phyloP scores from a whole-genome alignment of 2,797 vertebrate genomes.

The Pseudochirops cupreus region DNA sequence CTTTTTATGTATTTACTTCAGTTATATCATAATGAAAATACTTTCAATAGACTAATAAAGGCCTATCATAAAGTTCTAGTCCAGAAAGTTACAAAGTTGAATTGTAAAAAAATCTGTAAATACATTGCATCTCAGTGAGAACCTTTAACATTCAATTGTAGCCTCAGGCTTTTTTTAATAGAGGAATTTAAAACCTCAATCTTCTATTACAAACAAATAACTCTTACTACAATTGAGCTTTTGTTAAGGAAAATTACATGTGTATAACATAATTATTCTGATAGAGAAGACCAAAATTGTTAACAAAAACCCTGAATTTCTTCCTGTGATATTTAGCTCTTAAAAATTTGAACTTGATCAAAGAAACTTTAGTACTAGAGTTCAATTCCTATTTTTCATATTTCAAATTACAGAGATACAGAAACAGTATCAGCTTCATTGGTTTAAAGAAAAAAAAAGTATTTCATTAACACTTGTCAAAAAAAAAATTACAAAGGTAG shows the following conservation, averaged over 20 bases:
- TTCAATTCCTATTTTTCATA: neutral
- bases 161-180: slow-evolving; percentile 66
- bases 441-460: slow-evolving; percentile 29
- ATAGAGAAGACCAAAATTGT: slow-evolving; percentile 61
- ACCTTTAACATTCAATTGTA: slow-evolving; percentile 63
- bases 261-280: slow-evolving; percentile 70
- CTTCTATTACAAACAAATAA: slow-evolving; percentile 78
- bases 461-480: neutral
- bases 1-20: slow-evolving; percentile 40
- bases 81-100: slow-evolving; percentile 63
- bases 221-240: slow-evolving; percentile 61
- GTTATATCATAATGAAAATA: slow-evolving; percentile 18
- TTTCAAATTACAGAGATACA: slow-evolving; percentile 71
- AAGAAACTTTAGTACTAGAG: neutral
- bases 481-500: neutral
- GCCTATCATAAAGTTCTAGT: slow-evolving; percentile 62
- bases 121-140: slow-evolving; percentile 49
- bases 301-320: slow-evolving; percentile 52
- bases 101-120: slow-evolving; percentile 53
- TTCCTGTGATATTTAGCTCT: slow-evolving; percentile 66
- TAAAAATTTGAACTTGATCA: slow-evolving; percentile 69
- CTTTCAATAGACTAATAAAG: slow-evolving; percentile 48
- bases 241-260: slow-evolving; percentile 67
- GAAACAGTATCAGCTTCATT: slow-evolving; percentile 23
- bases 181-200: slow-evolving; percentile 69